A percentile compares a stretch with the other conserved stretches of the same genome.
Evolutionary conservation across 2,888 invertebrate genomes (phyloP).

Genomic region (Stegana nigrithorax): DNA sequence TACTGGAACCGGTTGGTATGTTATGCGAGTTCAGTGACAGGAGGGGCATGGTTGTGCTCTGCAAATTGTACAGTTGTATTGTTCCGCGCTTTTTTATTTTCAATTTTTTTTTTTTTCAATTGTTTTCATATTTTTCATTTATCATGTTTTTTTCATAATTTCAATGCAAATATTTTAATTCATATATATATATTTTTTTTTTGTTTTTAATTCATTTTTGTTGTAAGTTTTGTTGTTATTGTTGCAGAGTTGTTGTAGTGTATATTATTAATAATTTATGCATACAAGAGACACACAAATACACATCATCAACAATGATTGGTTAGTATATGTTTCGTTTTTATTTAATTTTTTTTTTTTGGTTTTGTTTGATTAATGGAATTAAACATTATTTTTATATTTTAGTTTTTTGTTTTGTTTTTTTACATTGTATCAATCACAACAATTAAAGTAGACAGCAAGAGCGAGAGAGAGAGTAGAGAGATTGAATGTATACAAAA

Average conservation of each 20-base stretch:
- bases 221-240: slow-evolving; percentile 18
- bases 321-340: background rate
- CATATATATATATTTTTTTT: slow-evolving; percentile 7
- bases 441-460: slow-evolving; percentile 11
- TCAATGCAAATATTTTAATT: slow-evolving; percentile 3
- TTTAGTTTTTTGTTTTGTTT: slow-evolving; percentile 16
- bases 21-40: slow-evolving; percentile 71
- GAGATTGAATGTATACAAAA: slow-evolving; percentile 42
- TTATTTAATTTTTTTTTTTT: slow-evolving; percentile 1
- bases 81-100: slow-evolving; percentile 61
- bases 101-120: slow-evolving; percentile 28
- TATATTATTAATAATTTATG: too few species aligned
- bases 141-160: slow-evolving; percentile 2
- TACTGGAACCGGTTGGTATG: slow-evolving; percentile 67
- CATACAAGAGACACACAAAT: slow-evolving; percentile 25
- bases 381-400: slow-evolving; percentile 20
- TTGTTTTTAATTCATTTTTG: slow-evolving; percentile 19
- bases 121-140: slow-evolving; percentile 15
- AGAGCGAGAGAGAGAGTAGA: slow-evolving; percentile 25
- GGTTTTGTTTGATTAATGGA: too few species aligned
- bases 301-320: slow-evolving; percentile 14
- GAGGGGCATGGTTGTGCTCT: slow-evolving; percentile 76
- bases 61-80: slow-evolving; percentile 71
- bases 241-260: too few species aligned
- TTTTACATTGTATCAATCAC: slow-evolving; percentile 18